phyloP scores from a whole-genome alignment of 1,140 invertebrate species.

The Ceratina japonica region DNA sequence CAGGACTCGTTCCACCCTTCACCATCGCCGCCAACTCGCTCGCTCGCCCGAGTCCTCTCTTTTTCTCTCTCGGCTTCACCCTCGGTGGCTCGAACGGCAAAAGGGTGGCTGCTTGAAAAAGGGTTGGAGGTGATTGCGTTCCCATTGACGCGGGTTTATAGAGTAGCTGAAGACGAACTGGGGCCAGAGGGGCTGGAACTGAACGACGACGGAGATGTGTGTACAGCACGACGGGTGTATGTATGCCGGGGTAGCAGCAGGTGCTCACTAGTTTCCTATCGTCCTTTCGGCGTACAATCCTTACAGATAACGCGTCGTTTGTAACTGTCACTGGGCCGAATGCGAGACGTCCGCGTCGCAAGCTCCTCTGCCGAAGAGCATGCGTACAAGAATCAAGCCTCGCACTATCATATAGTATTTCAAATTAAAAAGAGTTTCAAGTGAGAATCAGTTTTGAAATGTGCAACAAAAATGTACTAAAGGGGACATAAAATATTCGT shows the following conservation, averaged over 20 bases:
- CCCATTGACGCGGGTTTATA: constrained; percentile 72
- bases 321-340: constrained; percentile 71
- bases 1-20: constrained; percentile 28
- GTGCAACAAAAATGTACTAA: no score
- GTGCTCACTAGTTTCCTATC: constrained; percentile 71
- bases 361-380: constrained; percentile 37
- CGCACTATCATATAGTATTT: no score
- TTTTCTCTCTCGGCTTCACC: background rate
- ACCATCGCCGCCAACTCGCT: background rate
- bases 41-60: background rate
- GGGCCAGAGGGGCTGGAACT: background rate
- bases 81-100: constrained; percentile 6
- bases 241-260: constrained; percentile 65
- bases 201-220: constrained; percentile 23
- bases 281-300: constrained; percentile 71
- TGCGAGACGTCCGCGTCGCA: background rate
- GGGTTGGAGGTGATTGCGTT: constrained; percentile 67
- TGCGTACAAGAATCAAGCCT: no score
- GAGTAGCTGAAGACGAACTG: constrained; percentile 46
- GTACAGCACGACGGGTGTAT: constrained; percentile 54
- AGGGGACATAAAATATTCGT: no score
- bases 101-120: constrained; percentile 45
- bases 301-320: constrained; percentile 77
- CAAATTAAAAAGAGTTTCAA: no score
- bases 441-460: no score